phyloP scores from a whole-genome alignment of 2,113 vertebrate species.

The Halcyon senegalensis region DNA sequence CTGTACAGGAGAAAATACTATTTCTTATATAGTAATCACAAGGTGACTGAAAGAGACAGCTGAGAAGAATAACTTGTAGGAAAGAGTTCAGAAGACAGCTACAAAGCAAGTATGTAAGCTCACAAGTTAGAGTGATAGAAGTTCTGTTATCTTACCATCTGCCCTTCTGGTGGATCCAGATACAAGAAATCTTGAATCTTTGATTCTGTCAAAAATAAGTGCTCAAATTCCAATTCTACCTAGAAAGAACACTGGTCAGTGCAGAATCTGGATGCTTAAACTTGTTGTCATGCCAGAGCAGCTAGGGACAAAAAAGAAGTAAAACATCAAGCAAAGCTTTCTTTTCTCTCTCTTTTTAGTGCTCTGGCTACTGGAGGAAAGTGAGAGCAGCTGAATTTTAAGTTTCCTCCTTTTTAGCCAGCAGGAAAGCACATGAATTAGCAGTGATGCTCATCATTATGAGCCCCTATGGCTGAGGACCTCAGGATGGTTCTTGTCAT shows the following conservation, averaged over 20 bases:
- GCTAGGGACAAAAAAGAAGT: background rate
- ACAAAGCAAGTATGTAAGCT: background rate
- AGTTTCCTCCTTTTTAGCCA: background rate
- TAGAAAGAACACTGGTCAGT: background rate
- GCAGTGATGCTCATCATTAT: background rate
- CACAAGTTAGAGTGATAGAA: background rate
- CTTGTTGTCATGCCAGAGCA: background rate
- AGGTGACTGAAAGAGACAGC: background rate
- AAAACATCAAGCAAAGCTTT: background rate
- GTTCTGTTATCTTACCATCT: background rate
- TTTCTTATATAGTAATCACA: background rate
- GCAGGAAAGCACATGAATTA: background rate
- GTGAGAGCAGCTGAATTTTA: background rate
- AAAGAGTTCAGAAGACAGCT: background rate
- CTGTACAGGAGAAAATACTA: background rate
- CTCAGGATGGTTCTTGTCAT: accelerated
- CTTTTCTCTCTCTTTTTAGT: background rate
- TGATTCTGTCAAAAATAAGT: background rate
- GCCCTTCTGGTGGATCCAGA: background rate
- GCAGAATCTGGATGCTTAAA: background rate
- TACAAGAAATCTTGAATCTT: background rate
- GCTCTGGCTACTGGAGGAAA: background rate
- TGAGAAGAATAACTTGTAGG: background rate
- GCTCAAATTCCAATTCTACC: background rate
- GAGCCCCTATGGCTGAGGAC: background rate